Percentiles rank a stretch among this genome's conserved stretches.
Conservation (phyloP, 2,888 invertebrate species). For the Crocallis elinguaria region DNA sequence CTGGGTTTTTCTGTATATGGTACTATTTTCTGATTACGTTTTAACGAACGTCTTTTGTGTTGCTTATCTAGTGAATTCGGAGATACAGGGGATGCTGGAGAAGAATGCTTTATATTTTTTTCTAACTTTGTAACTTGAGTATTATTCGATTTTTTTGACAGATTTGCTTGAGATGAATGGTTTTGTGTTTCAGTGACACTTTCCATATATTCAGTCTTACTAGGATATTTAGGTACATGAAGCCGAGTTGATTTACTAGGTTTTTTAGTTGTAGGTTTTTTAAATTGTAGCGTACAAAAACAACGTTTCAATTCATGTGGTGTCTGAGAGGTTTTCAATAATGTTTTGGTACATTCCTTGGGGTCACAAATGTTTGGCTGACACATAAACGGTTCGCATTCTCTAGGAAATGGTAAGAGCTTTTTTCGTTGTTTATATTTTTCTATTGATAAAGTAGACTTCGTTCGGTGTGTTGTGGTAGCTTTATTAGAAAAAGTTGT, state of each 20-base stretch:
- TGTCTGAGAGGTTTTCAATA: constrained; percentile 11
- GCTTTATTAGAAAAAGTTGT: constrained; percentile 11
- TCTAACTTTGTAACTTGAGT: no score
- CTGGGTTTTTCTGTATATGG: constrained; percentile 21
- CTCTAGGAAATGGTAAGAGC: constrained; percentile 31
- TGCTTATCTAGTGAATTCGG: neutral
- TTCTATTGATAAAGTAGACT: neutral
- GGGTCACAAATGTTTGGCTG: constrained; percentile 8
- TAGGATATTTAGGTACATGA: neutral
- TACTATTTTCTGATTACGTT: neutral
- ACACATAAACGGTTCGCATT: constrained; percentile 29
- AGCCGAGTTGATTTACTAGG: neutral
- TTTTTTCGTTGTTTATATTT: neutral
- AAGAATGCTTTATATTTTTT: neutral
- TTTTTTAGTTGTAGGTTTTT: neutral
- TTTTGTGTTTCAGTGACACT: constrained; percentile 14
- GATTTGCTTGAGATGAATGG: constrained; percentile 11
- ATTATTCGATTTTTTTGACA: no score
- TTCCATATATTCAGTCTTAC: constrained; percentile 6
- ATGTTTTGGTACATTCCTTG: constrained; percentile 12
- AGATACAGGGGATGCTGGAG: neutral
- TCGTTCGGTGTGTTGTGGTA: constrained; percentile 10
- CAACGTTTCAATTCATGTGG: constrained; percentile 22
- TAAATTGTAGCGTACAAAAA: constrained; percentile 21
- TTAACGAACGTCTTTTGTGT: constrained; percentile 5